A percentile compares a stretch with the other conserved stretches of the same genome.
phyloP scores from a whole-genome alignment of 2,888 invertebrate genomes.

The Drymonia ruficornis region DNA sequence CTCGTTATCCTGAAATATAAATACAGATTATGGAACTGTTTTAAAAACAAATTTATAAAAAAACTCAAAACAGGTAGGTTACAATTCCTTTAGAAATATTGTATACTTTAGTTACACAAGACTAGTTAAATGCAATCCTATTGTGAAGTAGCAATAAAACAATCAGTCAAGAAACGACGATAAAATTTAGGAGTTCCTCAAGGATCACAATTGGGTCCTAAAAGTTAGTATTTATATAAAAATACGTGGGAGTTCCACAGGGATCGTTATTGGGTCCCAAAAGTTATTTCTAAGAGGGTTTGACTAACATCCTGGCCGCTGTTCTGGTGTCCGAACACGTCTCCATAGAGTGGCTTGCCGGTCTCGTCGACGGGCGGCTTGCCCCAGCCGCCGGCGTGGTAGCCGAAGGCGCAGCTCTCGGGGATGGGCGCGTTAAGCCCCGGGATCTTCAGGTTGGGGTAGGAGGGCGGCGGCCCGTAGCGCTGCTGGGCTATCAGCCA shows the following conservation, averaged over 20 bases:
- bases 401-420: conserved; percentile 98
- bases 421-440: conserved; percentile 99
- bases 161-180: too few relatives aligned
- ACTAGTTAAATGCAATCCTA: too few relatives aligned
- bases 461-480: conserved; percentile 99
- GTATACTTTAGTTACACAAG: too few relatives aligned
- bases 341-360: conserved; percentile 98
- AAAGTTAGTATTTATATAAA: too few relatives aligned
- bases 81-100: not conserved
- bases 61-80: too few relatives aligned
- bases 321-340: conserved; percentile 96
- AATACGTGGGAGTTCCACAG: too few relatives aligned
- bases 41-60: not conserved
- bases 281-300: too few relatives aligned
- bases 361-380: conserved; percentile 99
- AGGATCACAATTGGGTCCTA: too few relatives aligned
- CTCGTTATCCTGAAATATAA: conserved; percentile 62
- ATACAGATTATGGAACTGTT: not conserved
- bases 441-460: conserved; percentile 98
- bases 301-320: conserved; percentile 88
- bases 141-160: too few relatives aligned
- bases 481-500: conserved; percentile 99
- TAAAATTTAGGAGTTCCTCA: too few relatives aligned
- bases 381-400: conserved; percentile 99
- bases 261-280: too few relatives aligned